Evolutionary conservation across 2,113 vertebrate species (phyloP), one percentile per base, ranked within the genome.

Genomic region (Apteryx mantelli): DNA sequence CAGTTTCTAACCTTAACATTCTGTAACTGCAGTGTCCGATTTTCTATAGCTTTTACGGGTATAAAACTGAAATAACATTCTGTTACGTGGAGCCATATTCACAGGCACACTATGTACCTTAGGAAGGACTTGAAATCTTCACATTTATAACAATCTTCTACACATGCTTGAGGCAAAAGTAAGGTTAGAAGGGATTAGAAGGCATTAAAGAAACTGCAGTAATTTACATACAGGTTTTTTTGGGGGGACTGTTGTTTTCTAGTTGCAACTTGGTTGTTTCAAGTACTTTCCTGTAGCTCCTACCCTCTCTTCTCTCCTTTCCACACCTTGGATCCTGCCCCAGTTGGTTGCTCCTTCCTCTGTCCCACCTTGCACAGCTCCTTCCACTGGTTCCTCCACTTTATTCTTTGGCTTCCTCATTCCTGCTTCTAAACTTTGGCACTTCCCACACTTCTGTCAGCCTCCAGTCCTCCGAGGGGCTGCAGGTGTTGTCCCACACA

Each of bases 21-120:
- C 38, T 42, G 55, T 44, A 86, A 24, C 42, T 1, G 0, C 20
- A 74, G 9, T 0, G 0, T 53, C 46, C 2, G 0, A 55, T 70
- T 69, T 60, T 55, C 68, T 24, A 1, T 7, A 6, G 38, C 15
- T 55, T 80, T 70, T 24, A 18, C 32, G 34, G 22, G 22, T 38
- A 12, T 70, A 38, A n/a, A 32, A 53, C 21, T 4, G 21, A 26
- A 36, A 24, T 38, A 56, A 40, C 17, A 3, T 25, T 75, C 55
- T 26, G 10, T 34, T 76, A 56, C 0, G 11, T 53, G 34, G 20
- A 77, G 38, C 32, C 32, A 44, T 11, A 4, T 40, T 66, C 61
- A 46, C 22, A 50, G 32, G 61, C 68, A 48, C 0, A 0, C 9
- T 14, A 3, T 3, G 15, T 22, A 14, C 40, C 63, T 81, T 66